These are phyloP conservation scores for Drosophila niveifrons DNA, from an alignment of 2,888 invertebrate species.

Conservation along the genomic window DNA sequence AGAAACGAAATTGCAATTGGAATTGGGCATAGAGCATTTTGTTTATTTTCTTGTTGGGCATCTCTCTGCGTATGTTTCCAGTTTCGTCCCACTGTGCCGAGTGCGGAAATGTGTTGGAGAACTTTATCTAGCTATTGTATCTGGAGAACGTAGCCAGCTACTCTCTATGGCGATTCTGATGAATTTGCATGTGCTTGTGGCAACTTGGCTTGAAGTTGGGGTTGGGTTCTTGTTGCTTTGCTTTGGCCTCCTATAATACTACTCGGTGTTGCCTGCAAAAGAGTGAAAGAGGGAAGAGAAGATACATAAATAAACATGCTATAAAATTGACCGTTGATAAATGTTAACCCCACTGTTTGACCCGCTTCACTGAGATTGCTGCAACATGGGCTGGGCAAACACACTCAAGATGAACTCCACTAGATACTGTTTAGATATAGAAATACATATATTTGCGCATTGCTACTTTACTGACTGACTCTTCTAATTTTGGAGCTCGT, in stretches of 20 bases:
- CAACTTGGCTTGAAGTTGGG: slow-evolving; percentile 26
- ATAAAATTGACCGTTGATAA: slow-evolving; percentile 61
- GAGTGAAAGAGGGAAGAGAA: slow-evolving; percentile 18
- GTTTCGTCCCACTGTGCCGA: slow-evolving; percentile 72
- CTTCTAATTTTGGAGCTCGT: slow-evolving; percentile 54
- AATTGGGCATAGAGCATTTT: slow-evolving; percentile 25
- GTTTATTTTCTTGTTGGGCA: slow-evolving; percentile 56
- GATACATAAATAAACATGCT: slow-evolving; percentile 52
- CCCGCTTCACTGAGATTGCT: slow-evolving; percentile 27
- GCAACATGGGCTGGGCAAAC: slow-evolving; percentile 21
- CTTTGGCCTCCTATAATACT: slow-evolving; percentile 65
- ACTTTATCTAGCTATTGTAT: slow-evolving; percentile 66
- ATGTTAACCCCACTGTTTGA: slow-evolving; percentile 50
- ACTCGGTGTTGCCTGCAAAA: slow-evolving; percentile 61
- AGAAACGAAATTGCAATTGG: slow-evolving; percentile 1
- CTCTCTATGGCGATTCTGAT: slow-evolving; percentile 49
- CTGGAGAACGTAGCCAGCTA: slow-evolving; percentile 46
- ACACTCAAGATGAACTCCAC: slow-evolving; percentile 37
- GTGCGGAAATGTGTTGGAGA: slow-evolving; percentile 66
- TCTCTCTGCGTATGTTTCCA: slow-evolving; percentile 22
- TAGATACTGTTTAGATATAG: slow-evolving; percentile 19
- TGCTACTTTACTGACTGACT: slow-evolving; percentile 20
- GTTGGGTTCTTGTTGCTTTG: slow-evolving; percentile 36
- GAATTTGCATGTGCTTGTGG: slow-evolving; percentile 68
- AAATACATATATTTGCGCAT: slow-evolving; percentile 28